phyloP scores from a whole-genome alignment of 2,113 vertebrate species.

The Gallinago paraguaiae region DNA sequence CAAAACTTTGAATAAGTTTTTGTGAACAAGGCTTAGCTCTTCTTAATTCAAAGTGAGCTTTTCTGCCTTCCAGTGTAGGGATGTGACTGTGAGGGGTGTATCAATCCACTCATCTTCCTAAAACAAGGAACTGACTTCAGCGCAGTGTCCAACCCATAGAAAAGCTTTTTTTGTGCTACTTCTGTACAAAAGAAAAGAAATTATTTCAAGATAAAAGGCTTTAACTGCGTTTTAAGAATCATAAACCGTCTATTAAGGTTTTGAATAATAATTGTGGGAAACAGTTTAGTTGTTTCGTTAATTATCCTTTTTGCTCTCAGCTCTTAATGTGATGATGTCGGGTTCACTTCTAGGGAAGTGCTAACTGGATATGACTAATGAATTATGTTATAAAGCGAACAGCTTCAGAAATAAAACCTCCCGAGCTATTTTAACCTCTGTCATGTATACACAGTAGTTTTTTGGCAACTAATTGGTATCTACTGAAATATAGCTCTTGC shows the following conservation, averaged over 20 bases:
- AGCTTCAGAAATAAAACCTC: slow-evolving; percentile 46
- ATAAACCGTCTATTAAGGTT: slow-evolving; percentile 18
- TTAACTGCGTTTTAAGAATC: slow-evolving; percentile 33
- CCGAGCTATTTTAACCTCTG: slow-evolving; percentile 58
- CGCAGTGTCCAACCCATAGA: background rate
- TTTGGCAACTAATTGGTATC: slow-evolving; percentile 13
- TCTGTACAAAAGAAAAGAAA: background rate
- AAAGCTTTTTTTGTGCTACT: background rate
- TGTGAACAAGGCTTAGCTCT: background rate
- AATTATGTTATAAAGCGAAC: slow-evolving; percentile 42
- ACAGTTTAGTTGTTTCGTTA: slow-evolving; percentile 29
- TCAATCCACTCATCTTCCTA: background rate
- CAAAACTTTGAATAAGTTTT: background rate
- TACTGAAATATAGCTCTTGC: background rate
- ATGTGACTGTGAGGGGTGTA: background rate
- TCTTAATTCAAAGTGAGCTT: background rate
- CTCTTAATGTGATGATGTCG: background rate
- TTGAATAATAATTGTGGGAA: slow-evolving; percentile 64
- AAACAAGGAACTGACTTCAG: background rate
- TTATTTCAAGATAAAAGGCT: slow-evolving; percentile 8
- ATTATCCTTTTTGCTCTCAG: slow-evolving; percentile 41
- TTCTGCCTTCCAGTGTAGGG: background rate
- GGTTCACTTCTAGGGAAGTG: slow-evolving; percentile 30
- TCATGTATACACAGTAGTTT: slow-evolving; percentile 24
- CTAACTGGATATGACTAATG: slow-evolving; percentile 60